Percentiles rank a stretch among this genome's conserved stretches.
These are phyloP conservation scores for Taphrorychus bicolor DNA, from an alignment of 2,888 invertebrate genomes.

Conservation along the genomic window DNA sequence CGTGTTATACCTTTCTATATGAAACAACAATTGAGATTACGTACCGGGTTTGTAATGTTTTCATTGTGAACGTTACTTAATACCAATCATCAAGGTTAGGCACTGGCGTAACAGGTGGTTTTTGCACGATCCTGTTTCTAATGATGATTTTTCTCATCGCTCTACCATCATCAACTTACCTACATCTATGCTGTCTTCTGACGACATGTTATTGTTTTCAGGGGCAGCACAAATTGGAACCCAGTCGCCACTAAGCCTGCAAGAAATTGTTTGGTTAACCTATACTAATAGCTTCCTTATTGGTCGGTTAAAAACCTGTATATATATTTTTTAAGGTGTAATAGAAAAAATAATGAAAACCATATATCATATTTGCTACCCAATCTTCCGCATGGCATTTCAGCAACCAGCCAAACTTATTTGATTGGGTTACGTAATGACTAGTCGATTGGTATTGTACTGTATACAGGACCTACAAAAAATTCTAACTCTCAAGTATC, in stretches of 20 bases:
- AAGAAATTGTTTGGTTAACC: background rate
- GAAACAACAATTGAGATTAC: conserved; percentile 49
- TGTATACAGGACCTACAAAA: background rate
- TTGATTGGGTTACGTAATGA: background rate
- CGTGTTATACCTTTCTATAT: conserved; percentile 47
- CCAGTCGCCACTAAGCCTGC: no score
- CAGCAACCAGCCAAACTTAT: no score
- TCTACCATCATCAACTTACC: background rate
- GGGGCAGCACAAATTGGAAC: no score
- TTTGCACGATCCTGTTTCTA: conserved; percentile 15
- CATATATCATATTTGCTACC: background rate
- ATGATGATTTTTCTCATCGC: conserved; percentile 16
- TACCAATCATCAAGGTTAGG: conserved; percentile 51
- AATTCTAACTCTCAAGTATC: background rate
- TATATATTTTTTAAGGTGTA: no score
- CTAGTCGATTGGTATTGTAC: background rate
- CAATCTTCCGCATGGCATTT: background rate
- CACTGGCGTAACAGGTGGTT: conserved; percentile 40
- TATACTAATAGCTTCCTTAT: background rate
- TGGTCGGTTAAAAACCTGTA: background rate
- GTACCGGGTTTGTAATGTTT: conserved; percentile 50
- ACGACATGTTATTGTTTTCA: background rate
- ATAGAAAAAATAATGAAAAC: background rate
- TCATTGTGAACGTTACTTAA: conserved; percentile 50
- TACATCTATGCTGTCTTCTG: background rate